Evolutionary conservation across 2,113 vertebrate species (phyloP), one percentile per base, ranked within the genome.

Genomic region (Eolophus roseicapilla): DNA sequence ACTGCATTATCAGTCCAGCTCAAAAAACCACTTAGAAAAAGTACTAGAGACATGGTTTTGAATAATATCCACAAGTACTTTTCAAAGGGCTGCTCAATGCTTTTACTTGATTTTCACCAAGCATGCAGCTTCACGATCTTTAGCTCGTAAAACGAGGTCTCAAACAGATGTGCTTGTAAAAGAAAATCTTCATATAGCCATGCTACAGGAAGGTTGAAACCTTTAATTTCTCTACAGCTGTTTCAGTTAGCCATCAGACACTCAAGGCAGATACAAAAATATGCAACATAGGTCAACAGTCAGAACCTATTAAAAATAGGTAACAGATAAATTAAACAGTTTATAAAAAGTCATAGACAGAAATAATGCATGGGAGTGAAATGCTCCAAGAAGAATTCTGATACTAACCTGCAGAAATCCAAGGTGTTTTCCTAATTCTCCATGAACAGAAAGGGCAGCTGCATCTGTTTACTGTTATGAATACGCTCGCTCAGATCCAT

Each of bases 321-420:
- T 57, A 92, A 82, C 24, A 78, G 46, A 91, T 13, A 52, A 86
- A 62, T 24, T 15, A 37, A 88, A 68, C 9, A 64, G 25, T 50
- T 88, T 67, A 43, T 28, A 60, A 71, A 83, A 92, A 81, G 24
- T 21, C 57, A 46, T 0, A 69, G 27, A 55, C 23, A 69, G n/a
- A 90, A 91, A 71, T 47, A 79, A 69, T 1, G 7, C 5, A 69
- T 3, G 25, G 46, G 39, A 78, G 88, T 41, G 2, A 90, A 91
- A 83, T 11, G 19, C 17, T 76, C 24, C 0, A 24, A 44, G 43
- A 90, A 75, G 9, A 43, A 64, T 49, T 82, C 10, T n/a, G 25
- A 57, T 44, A 93, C 82, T 57, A 62, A 94, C 81, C 86, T 93
- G 82, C 27, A 81, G 27, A 91, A 96, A 90, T 90, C 43, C 71